These are phyloP conservation scores for Onychomys arenicola DNA, from an alignment of 2,797 vertebrate genomes.

Conservation along the genomic window DNA sequence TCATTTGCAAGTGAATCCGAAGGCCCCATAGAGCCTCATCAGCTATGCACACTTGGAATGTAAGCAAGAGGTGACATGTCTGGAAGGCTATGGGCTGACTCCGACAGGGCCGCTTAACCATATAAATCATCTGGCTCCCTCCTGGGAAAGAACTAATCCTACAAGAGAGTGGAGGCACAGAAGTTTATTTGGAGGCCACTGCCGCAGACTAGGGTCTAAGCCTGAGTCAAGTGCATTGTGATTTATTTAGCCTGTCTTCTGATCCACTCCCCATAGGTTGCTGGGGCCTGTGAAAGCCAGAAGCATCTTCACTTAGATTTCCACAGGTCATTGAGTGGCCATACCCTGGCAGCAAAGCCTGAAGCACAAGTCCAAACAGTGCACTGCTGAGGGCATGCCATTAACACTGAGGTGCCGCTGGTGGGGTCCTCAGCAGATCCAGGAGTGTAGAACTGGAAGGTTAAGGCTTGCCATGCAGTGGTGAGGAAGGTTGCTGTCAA, in stretches of 20 bases:
- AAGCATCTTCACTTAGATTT: not conserved
- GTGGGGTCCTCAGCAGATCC: not conserved
- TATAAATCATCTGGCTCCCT: not conserved
- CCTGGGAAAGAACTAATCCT: slow-evolving; percentile 29
- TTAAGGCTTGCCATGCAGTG: not conserved
- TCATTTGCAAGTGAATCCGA: slow-evolving; percentile 21
- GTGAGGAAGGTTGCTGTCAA: not conserved
- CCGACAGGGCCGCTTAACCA: slow-evolving; percentile 21
- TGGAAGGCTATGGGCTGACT: slow-evolving; percentile 35
- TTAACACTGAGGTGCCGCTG: not conserved
- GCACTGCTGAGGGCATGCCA: not conserved
- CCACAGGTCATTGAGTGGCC: not conserved
- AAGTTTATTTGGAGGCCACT: slow-evolving; percentile 32
- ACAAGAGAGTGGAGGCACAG: not conserved
- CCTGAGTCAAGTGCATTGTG: not conserved
- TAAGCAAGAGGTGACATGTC: slow-evolving; percentile 5
- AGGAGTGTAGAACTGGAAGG: not conserved
- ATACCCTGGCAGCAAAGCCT: not conserved
- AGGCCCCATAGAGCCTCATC: not conserved
- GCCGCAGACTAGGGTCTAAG: not conserved
- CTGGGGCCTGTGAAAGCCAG: not conserved
- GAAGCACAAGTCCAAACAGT: not conserved
- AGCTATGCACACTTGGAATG: not conserved
- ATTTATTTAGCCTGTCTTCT: slow-evolving; percentile 10
- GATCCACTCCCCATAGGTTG: not conserved